A percentile compares a stretch with the other conserved stretches of the same genome.
phyloP scores from a whole-genome alignment of 2,113 vertebrate species.

The Phodopus roborovskii region DNA sequence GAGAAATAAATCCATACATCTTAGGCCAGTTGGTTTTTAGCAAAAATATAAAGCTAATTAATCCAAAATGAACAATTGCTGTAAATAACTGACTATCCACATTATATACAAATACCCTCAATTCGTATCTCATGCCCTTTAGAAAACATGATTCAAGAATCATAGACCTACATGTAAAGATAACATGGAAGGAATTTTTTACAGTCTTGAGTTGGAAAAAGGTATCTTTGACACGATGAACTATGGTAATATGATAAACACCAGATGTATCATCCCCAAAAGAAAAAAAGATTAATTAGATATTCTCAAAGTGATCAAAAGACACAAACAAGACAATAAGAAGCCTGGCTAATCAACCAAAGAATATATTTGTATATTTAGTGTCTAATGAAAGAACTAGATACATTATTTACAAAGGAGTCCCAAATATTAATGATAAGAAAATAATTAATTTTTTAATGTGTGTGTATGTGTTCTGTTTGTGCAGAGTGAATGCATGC shows the following conservation, averaged over 20 bases:
- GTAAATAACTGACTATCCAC: neutral
- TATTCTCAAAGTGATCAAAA: slow-evolving; percentile 24
- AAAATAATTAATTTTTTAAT: neutral
- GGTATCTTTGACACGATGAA: neutral
- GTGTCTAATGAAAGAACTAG: neutral
- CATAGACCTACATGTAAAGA: slow-evolving; percentile 29
- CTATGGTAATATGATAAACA: neutral
- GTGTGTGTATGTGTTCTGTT: neutral
- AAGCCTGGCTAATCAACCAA: neutral
- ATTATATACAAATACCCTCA: slow-evolving; percentile 11
- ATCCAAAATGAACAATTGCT: neutral
- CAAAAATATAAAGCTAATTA: slow-evolving; percentile 36
- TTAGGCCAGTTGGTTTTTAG: slow-evolving; percentile 37
- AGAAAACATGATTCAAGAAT: slow-evolving; percentile 49
- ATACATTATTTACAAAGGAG: slow-evolving; percentile 1
- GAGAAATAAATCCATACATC: slow-evolving; percentile 5
- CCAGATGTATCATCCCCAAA: slow-evolving; percentile 3
- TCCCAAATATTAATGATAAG: slow-evolving; percentile 48
- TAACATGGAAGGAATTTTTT: slow-evolving; percentile 23
- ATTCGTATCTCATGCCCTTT: neutral
- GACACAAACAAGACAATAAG: neutral
- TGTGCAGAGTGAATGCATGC: neutral
- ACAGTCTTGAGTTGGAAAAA: neutral
- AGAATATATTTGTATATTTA: slow-evolving; percentile 28
- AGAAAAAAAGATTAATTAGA: neutral